A percentile compares a stretch with the other conserved stretches of the same genome.
Conservation (phyloP, 2,113 vertebrate species). For the Arenaria interpres region DNA sequence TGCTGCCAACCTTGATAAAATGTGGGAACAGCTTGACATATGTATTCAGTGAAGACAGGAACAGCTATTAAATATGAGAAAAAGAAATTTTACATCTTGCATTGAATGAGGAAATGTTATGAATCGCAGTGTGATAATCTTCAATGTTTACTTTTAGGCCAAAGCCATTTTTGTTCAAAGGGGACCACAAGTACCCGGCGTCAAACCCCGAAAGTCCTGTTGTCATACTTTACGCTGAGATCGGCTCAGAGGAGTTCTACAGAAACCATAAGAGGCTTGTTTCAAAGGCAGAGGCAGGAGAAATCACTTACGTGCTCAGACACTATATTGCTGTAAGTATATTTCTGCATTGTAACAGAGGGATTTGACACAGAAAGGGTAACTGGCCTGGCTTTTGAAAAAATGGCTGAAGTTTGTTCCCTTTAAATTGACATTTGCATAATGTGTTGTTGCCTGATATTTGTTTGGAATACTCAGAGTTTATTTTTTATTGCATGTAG, state of each 20-base stretch:
- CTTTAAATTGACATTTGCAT: not conserved
- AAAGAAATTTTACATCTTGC: not conserved
- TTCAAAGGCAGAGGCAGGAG: conserved; percentile 82
- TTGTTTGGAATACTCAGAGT: not conserved
- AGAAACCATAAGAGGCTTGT: conserved; percentile 80
- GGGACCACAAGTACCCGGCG: conserved; percentile 88
- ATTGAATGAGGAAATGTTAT: not conserved
- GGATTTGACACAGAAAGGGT: not conserved
- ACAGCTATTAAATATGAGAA: not conserved
- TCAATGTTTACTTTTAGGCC: conserved; percentile 75
- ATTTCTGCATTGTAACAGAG: not conserved
- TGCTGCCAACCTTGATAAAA: not conserved
- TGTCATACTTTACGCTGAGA: conserved; percentile 90
- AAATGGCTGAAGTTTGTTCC: not conserved
- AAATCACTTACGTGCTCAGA: conserved; percentile 87
- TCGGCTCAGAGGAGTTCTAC: conserved; percentile 86
- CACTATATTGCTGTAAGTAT: conserved; percentile 88
- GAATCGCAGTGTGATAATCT: not conserved
- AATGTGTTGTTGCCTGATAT: not conserved
- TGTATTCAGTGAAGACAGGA: not conserved
- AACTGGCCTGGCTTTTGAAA: not conserved
- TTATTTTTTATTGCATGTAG: not conserved
- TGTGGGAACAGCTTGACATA: not conserved
- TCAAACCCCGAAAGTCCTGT: conserved; percentile 83
- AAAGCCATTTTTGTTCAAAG: conserved; percentile 93